Evolutionary conservation across 2,888 invertebrate species (phyloP).

Genomic region (Poecilus cupreus): DNA sequence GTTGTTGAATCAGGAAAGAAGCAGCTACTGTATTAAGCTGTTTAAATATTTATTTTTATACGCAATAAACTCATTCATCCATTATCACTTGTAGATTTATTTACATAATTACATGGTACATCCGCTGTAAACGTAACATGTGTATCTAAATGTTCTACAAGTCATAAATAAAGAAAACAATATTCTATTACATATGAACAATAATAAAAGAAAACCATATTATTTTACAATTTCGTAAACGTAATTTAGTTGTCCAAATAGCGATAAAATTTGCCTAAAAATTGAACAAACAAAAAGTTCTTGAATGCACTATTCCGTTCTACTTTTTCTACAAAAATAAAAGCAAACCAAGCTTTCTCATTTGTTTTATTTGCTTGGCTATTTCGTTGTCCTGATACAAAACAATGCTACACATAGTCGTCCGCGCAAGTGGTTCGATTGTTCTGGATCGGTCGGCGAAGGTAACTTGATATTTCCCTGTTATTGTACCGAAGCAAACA

Average conservation of each 20-base stretch:
- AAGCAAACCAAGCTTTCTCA: background rate
- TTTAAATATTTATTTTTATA: conserved; percentile 11
- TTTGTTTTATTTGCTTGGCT: conserved; percentile 26
- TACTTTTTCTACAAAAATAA: background rate
- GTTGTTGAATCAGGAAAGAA: background rate
- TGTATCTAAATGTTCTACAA: background rate
- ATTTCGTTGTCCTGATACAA: conserved; percentile 7
- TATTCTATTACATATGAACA: background rate
- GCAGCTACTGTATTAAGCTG: background rate
- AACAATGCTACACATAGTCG: conserved; percentile 8
- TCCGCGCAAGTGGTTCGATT: conserved; percentile 27
- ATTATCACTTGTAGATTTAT: conserved; percentile 24
- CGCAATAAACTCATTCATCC: background rate
- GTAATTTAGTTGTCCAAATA: background rate
- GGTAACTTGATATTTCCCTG: conserved; percentile 50
- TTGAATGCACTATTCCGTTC: background rate
- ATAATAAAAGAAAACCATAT: background rate
- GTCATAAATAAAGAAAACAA: conserved; percentile 16
- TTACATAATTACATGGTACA: conserved; percentile 21
- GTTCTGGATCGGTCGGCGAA: conserved; percentile 34
- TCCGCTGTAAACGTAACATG: conserved; percentile 17
- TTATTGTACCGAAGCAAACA: conserved; percentile 14
- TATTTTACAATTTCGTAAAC: background rate
- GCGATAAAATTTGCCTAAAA: background rate
- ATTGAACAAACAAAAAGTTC: background rate